These are phyloP conservation scores for Drosophila imparisetae DNA, from an alignment of 2,888 invertebrate genomes.

Conservation along the genomic window DNA sequence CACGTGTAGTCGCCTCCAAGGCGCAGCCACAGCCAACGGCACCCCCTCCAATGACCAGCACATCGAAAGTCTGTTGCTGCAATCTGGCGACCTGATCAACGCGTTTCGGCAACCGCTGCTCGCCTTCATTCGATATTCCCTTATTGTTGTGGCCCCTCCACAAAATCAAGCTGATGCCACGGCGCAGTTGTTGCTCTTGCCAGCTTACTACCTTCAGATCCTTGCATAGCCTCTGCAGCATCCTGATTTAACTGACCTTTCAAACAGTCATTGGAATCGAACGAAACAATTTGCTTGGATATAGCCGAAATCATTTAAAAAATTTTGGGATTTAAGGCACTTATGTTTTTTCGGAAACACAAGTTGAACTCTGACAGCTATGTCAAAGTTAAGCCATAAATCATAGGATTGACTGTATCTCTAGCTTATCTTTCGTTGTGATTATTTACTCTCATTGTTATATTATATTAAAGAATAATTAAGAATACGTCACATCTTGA, in stretches of 20 bases:
- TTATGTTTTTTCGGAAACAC: neutral
- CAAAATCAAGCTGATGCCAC: conserved; percentile 5
- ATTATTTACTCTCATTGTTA: too few species aligned
- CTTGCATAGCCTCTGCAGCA: conserved; percentile 20
- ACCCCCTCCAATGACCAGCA: conserved; percentile 98
- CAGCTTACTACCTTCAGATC: neutral
- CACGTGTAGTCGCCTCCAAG: conserved; percentile 96
- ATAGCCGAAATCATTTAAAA: neutral
- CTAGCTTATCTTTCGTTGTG: too few species aligned
- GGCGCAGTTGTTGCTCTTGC: neutral
- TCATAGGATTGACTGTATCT: neutral
- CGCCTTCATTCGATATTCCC: too few species aligned
- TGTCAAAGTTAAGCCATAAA: neutral
- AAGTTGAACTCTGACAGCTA: neutral
- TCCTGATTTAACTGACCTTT: conserved; percentile 4
- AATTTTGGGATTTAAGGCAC: neutral
- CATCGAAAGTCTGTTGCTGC: conserved; percentile 92
- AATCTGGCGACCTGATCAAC: conserved; percentile 91
- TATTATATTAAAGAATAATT: neutral
- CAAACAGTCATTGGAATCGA: conserved; percentile 14
- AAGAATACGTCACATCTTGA: neutral
- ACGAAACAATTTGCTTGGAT: conserved; percentile 4
- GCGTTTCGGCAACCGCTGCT: conserved; percentile 88
- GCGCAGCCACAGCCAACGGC: conserved; percentile 99
- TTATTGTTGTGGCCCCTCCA: neutral